These are phyloP conservation scores for Calliopsis andreniformis DNA, from an alignment of 1,140 invertebrate species.

Conservation along the genomic window DNA sequence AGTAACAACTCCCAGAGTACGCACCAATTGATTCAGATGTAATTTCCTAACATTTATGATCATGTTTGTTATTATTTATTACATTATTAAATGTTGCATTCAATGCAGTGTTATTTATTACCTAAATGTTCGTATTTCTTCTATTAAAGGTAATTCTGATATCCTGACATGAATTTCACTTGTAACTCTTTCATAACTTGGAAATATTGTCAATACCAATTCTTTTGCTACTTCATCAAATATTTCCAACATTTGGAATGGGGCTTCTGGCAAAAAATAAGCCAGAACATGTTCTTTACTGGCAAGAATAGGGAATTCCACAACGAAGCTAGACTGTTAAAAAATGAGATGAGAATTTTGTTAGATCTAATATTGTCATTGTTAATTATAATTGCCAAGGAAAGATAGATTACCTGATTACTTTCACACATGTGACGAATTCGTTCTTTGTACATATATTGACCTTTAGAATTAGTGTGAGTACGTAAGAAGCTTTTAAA, in stretches of 20 bases:
- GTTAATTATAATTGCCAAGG: too few relatives aligned
- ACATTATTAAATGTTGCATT: constrained; percentile 4
- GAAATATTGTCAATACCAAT: constrained; percentile 96
- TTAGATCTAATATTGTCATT: neutral
- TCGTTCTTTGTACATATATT: constrained; percentile 95
- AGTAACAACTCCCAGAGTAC: constrained; percentile 97
- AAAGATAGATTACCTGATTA: constrained; percentile 83
- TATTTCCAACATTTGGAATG: constrained; percentile 96
- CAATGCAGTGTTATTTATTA: constrained; percentile 68
- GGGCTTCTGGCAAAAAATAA: constrained; percentile 98
- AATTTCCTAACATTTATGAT: constrained; percentile 87
- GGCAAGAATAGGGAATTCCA: constrained; percentile 96
- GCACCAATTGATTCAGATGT: constrained; percentile 97
- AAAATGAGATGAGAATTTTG: constrained; percentile 28
- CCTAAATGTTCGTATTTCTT: constrained; percentile 96
- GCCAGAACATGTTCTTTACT: constrained; percentile 95
- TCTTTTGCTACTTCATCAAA: constrained; percentile 98
- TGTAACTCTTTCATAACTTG: constrained; percentile 97
- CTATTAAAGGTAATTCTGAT: constrained; percentile 96
- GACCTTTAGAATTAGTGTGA: constrained; percentile 92
- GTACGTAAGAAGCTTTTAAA: constrained; percentile 98
- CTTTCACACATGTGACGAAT: constrained; percentile 97
- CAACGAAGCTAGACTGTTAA: constrained; percentile 91
- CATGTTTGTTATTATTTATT: constrained; percentile 36
- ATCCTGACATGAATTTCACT: constrained; percentile 97